These are phyloP conservation scores for Babyrousa celebensis DNA, from an alignment of 2,797 vertebrate genomes.

Conservation along the genomic window DNA sequence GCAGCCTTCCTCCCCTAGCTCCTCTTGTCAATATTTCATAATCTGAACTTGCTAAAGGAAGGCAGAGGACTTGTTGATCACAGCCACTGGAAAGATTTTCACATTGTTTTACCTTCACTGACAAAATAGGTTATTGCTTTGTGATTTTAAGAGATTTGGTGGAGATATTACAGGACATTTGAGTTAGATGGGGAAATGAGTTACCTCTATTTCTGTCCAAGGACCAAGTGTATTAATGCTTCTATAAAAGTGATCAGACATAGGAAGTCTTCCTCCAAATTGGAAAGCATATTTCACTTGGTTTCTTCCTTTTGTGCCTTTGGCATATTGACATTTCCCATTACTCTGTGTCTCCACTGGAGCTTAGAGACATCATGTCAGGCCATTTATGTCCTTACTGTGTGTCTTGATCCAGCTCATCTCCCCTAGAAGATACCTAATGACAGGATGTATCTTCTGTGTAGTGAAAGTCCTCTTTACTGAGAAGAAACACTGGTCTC, in stretches of 20 bases:
- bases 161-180: neutral
- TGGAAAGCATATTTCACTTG: slow-evolving; percentile 23
- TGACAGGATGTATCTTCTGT: neutral
- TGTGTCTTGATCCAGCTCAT: neutral
- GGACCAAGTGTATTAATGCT: neutral
- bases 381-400: neutral
- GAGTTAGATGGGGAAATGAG: neutral
- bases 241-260: neutral
- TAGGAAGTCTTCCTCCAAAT: neutral
- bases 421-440: neutral
- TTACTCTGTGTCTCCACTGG: neutral
- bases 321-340: neutral
- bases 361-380: neutral
- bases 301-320: slow-evolving; percentile 15
- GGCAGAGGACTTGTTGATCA: slow-evolving; percentile 68
- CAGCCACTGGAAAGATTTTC: slow-evolving; percentile 66
- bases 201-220: neutral
- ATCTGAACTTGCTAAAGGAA: slow-evolving; percentile 75
- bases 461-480: neutral
- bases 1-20: slow-evolving; percentile 35
- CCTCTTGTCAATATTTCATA: slow-evolving; percentile 78
- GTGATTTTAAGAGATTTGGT: slow-evolving; percentile 63
- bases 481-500: neutral
- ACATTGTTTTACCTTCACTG: slow-evolving; percentile 64
- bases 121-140: slow-evolving; percentile 72